These are phyloP conservation scores for Microplitis deprimator DNA, from an alignment of 2,888 invertebrate species.

Conservation along the genomic window DNA sequence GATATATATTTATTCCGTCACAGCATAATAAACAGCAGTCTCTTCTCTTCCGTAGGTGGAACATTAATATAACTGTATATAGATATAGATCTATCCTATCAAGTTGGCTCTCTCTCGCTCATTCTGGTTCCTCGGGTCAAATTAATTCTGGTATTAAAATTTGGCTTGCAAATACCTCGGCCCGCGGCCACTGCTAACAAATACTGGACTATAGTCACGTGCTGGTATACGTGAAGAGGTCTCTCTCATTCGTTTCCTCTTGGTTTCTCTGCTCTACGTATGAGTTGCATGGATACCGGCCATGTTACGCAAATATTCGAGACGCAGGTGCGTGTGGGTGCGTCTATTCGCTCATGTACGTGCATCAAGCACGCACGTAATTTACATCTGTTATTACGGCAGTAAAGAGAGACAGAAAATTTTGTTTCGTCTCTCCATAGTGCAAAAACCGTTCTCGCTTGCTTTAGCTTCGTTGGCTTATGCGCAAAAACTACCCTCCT, in stretches of 20 bases:
- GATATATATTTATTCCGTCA: constrained; percentile 20
- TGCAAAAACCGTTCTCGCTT: constrained; percentile 29
- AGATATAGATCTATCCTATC: constrained; percentile 46
- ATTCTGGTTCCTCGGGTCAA: constrained; percentile 66
- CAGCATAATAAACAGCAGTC: constrained; percentile 18
- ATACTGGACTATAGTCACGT: constrained; percentile 50
- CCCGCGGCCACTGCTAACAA: constrained; percentile 60
- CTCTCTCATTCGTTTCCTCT: constrained; percentile 23
- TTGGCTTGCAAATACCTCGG: constrained; percentile 72
- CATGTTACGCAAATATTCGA: constrained; percentile 50
- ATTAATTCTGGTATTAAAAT: constrained; percentile 72
- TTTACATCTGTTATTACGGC: constrained; percentile 70
- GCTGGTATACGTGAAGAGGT: constrained; percentile 38
- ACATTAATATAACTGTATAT: constrained; percentile 17
- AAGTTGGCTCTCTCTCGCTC: constrained; percentile 23
- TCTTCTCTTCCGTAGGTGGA: constrained; percentile 10
- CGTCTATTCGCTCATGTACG: constrained; percentile 25
- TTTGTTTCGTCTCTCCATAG: constrained; percentile 25
- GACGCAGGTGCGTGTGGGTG: constrained; percentile 49
- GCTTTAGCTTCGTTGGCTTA: neutral
- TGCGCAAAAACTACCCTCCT: constrained; percentile 6
- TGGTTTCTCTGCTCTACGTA: neutral
- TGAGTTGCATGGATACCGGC: neutral
- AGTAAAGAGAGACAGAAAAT: constrained; percentile 31
- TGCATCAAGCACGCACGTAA: constrained; percentile 64